These are phyloP conservation scores for Carlito syrichta DNA, from an alignment of 2,113 vertebrate species.

Conservation along the genomic window DNA sequence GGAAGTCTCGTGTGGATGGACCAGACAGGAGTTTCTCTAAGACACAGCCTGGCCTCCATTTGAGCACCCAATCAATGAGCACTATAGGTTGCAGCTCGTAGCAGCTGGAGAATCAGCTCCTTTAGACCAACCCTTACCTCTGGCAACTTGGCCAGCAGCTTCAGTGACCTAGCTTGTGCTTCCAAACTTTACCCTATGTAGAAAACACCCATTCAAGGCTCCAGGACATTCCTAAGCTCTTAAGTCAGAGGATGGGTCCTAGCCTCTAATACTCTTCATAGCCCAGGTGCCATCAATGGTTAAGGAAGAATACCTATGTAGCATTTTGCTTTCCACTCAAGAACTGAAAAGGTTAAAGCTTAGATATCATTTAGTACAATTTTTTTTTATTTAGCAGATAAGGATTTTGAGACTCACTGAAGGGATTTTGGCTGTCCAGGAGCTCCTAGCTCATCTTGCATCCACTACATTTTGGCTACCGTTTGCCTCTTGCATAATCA, in stretches of 20 bases:
- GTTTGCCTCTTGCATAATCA: too few species aligned
- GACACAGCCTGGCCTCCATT: background rate
- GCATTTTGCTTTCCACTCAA: background rate
- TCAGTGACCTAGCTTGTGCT: background rate
- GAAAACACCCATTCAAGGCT: background rate
- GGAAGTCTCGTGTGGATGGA: background rate
- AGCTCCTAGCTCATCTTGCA: background rate
- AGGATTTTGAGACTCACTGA: background rate
- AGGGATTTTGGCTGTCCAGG: background rate
- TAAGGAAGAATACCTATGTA: background rate
- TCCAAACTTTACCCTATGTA: background rate
- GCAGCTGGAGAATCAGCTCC: background rate
- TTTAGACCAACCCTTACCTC: background rate
- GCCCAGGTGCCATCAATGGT: background rate
- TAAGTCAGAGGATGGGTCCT: background rate
- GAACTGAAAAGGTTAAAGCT: background rate
- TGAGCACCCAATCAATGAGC: background rate
- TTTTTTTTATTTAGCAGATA: background rate
- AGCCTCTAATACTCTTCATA: background rate
- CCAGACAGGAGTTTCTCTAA: background rate
- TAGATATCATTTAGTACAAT: background rate
- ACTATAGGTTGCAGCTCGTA: background rate
- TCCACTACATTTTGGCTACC: background rate
- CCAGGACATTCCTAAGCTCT: background rate
- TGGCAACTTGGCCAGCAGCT: background rate